Evolutionary conservation across 92 coral and sea anemone species (phyloP).

Genomic region (Hydrozoanthus gracilis): DNA sequence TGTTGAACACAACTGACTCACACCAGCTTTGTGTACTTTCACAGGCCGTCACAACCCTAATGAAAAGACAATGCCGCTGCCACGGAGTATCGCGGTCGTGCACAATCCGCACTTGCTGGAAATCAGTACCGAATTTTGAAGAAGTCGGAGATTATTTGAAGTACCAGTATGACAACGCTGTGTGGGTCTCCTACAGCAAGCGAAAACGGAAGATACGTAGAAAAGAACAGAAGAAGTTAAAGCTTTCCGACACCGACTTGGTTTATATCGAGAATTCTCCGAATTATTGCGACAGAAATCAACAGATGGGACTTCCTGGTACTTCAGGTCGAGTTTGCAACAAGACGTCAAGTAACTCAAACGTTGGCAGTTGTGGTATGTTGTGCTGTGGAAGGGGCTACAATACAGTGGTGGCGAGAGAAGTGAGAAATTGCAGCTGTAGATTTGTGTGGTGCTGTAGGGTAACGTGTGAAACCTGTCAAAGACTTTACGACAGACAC

Average conservation of each 20-base stretch:
- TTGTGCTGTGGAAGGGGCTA: constrained; percentile 95
- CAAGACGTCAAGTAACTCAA: constrained; percentile 71
- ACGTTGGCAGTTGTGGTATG: constrained; percentile 76
- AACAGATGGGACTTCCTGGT: constrained; percentile 76
- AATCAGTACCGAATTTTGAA: constrained; percentile 72
- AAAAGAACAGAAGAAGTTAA: constrained; percentile 70
- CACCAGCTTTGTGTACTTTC: neutral
- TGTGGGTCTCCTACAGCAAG: constrained; percentile 68
- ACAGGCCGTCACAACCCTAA: constrained; percentile 75
- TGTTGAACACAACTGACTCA: too few relatives aligned
- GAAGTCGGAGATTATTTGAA: constrained; percentile 75
- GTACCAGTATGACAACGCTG: constrained; percentile 68
- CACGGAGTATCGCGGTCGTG: constrained; percentile 94
- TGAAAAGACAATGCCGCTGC: constrained; percentile 86
- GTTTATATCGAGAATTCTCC: constrained; percentile 80
- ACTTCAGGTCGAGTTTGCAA: constrained; percentile 90
- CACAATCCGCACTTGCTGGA: constrained; percentile 81
- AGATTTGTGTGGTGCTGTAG: constrained; percentile 90
- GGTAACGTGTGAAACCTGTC: constrained; percentile 84
- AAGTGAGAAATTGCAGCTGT: constrained; percentile 76
- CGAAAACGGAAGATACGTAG: constrained; percentile 72
- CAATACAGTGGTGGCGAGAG: constrained; percentile 85
- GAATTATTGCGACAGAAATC: constrained; percentile 82
- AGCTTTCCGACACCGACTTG: constrained; percentile 58
- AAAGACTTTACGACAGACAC: constrained; percentile 72